phyloP scores from a whole-genome alignment of 23 tunicate species.

The Halocynthia aurantium region DNA sequence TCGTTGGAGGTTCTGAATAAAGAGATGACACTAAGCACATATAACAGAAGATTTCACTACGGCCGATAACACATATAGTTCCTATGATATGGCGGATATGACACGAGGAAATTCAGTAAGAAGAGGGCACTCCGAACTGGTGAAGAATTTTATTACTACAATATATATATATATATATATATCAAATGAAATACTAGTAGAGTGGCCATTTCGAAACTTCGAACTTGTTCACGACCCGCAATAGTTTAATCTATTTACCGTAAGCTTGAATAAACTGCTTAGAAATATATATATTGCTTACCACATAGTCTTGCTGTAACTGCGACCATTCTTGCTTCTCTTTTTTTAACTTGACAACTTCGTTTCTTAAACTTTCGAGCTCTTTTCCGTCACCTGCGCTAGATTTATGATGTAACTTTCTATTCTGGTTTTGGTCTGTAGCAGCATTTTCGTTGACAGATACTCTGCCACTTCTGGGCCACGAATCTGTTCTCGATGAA shows the following conservation, averaged over 20 bases:
- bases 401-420: conserved; percentile 13
- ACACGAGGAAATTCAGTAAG: no score
- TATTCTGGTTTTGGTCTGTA: conserved; percentile 17
- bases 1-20: conserved; percentile 52
- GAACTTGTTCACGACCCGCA: neutral
- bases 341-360: conserved; percentile 15
- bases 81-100: no score
- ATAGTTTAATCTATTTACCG: no score
- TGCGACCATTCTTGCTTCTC: conserved; percentile 18
- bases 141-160: neutral
- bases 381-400: conserved; percentile 20
- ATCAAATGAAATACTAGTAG: no score
- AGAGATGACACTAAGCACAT: neutral
- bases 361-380: conserved; percentile 19
- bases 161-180: no score
- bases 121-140: neutral
- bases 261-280: no score
- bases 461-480: conserved; percentile 37
- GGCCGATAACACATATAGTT: no score
- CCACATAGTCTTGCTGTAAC: conserved; percentile 30
- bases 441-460: conserved; percentile 5
- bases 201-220: no score
- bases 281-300: neutral
- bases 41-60: no score
- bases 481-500: conserved; percentile 59